phyloP scores from a whole-genome alignment of 2,113 vertebrate species.

The Leptodactylus fuscus region DNA sequence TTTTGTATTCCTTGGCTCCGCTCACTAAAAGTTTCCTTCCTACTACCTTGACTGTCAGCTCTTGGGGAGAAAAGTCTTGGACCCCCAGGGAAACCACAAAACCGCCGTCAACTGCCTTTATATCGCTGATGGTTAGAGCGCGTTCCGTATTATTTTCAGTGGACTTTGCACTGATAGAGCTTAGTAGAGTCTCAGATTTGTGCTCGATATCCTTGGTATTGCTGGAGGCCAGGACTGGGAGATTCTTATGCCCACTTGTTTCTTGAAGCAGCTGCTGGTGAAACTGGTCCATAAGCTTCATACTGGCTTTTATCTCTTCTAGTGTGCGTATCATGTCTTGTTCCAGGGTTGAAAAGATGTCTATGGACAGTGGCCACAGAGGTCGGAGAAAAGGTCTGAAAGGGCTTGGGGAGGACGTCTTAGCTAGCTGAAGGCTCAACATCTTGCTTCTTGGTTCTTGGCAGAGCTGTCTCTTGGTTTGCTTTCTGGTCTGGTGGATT shows the following conservation, averaged over 20 bases:
- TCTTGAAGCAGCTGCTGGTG: constrained; percentile 58
- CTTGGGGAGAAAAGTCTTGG: constrained; percentile 59
- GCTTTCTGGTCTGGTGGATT: background rate
- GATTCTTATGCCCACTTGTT: background rate
- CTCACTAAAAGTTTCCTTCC: constrained; percentile 61
- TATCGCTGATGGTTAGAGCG: background rate
- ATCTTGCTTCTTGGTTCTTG: background rate
- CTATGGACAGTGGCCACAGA: constrained; percentile 34
- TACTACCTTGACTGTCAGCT: constrained; percentile 62
- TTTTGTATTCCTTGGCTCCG: constrained; percentile 55
- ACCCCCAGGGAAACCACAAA: constrained; percentile 67
- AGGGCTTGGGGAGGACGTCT: constrained; percentile 6
- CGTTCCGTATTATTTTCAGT: constrained; percentile 64
- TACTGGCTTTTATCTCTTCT: constrained; percentile 63
- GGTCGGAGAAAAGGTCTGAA: constrained; percentile 8
- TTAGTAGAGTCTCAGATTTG: too few species aligned
- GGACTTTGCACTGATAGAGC: constrained; percentile 58
- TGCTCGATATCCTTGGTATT: constrained; percentile 55
- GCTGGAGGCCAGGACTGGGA: constrained; percentile 62
- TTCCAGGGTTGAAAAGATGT: constrained; percentile 62
- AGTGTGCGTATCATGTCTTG: constrained; percentile 28
- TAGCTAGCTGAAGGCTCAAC: constrained; percentile 34
- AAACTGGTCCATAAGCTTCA: constrained; percentile 65
- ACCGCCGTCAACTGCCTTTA: constrained; percentile 32
- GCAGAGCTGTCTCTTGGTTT: background rate